Conservation (phyloP, 2,888 invertebrate genomes). For the Linyphia triangularis region DNA sequence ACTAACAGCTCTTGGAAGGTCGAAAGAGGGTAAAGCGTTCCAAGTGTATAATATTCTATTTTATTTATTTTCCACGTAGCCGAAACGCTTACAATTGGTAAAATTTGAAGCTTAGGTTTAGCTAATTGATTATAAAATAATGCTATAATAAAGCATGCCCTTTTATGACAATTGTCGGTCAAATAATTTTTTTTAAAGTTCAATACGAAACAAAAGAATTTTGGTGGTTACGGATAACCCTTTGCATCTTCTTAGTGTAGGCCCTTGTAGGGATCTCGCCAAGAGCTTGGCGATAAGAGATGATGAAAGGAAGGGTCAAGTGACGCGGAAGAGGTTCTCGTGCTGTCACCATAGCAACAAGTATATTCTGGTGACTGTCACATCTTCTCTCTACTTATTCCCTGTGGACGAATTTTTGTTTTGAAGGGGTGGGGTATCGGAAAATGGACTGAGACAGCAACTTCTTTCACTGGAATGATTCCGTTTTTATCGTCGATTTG, state of each 20-base stretch:
- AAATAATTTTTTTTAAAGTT: no score
- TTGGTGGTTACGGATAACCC: no score
- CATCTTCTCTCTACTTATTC: neutral
- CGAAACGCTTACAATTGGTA: no score
- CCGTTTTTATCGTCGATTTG: constrained; percentile 41
- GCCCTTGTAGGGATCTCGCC: neutral
- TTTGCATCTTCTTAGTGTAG: neutral
- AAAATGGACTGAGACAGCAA: constrained; percentile 66
- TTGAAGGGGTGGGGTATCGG: constrained; percentile 22
- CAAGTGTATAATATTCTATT: no score
- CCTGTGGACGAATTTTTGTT: neutral
- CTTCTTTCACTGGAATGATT: constrained; percentile 19
- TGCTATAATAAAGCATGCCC: no score
- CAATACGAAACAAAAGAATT: no score
- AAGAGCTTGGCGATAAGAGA: neutral
- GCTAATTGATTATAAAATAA: no score
- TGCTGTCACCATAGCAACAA: constrained; percentile 70
- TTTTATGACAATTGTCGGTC: no score
- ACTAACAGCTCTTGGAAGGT: no score
- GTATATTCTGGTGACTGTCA: constrained; percentile 25
- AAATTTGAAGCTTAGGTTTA: no score
- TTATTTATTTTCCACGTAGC: no score
- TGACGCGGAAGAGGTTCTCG: constrained; percentile 52
- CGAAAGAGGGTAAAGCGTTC: no score
- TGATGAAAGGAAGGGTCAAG: constrained; percentile 7